Base-by-base conservation (phyloP, 2,888 invertebrate genomes). In the Ophonus ardosiacus region DNA sequence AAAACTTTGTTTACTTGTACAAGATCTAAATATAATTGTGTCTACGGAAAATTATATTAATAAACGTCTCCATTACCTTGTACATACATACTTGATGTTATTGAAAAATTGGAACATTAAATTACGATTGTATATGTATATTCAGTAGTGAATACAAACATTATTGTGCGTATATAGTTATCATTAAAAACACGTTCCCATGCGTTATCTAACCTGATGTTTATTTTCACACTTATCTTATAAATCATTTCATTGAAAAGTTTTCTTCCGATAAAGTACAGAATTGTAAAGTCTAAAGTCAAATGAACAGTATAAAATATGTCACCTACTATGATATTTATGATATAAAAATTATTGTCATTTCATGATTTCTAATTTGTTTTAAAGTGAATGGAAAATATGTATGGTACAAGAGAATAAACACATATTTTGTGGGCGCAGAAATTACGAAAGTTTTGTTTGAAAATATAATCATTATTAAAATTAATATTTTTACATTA, bases 221-320 rank as follows among this genome's bases (percentile, higher is more conserved):
- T 74, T 74, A 74, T 74, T 74, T 74, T 74, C 40, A 18, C 43
- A 68, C 15, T 24, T 65, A 68, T 68, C 68, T 68, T 15, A 38
- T 38, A n/a, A 31, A 68, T 68, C 68, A 68, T 68, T 63, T 63
- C 68, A 68, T 38, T 68, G 68, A 38, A 68, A 21, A 38, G 24
- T 15, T 68, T 0, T n/a, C 6, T 24, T 63, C 24, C 24, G 18
- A 24, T 31, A 31, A 21, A 63, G 24, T 63, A 63, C 63, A 63
- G 7, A 24, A 24, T 10, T 8, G 63, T 24, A 63, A 63, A 63
- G 4, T 63, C 6, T 13, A 24, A 24, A 63, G 18, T 59, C 24
- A 2, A 24, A 24, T 24, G 3, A 24, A 24, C 24, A 24, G 3
- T 3, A 24, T 24, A 24, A 24, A 24, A 24, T 24, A 24, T 2